Evolutionary conservation across 2,888 invertebrate species (phyloP).

Genomic region (Cephonodes hylas): DNA sequence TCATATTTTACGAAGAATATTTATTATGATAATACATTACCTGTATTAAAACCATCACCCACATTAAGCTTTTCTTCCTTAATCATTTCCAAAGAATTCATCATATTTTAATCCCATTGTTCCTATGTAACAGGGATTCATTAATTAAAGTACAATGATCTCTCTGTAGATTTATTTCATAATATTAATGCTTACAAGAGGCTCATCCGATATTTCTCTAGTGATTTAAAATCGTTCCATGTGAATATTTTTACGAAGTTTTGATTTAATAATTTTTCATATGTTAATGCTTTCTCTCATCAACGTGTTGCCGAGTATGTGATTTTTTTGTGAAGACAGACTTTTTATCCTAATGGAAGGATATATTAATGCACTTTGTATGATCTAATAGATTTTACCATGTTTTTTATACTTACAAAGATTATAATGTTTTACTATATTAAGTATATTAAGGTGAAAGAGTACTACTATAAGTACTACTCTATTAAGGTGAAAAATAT

Average conservation of each 20-base stretch:
- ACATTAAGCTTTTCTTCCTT: background rate
- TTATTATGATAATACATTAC: too few relatives aligned
- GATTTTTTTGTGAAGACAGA: too few relatives aligned
- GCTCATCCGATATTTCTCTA: background rate
- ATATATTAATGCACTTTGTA: too few relatives aligned
- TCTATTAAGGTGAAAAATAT: too few relatives aligned
- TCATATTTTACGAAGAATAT: too few relatives aligned
- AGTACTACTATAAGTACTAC: too few relatives aligned
- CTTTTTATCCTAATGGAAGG: too few relatives aligned
- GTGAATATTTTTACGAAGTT: background rate
- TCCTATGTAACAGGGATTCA: background rate
- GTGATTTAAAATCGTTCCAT: background rate
- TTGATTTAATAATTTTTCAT: background rate
- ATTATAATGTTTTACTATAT: too few relatives aligned
- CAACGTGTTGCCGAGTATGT: background rate
- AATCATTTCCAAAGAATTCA: background rate
- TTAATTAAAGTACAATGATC: background rate
- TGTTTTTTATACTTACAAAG: too few relatives aligned
- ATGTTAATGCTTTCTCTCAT: background rate
- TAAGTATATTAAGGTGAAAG: too few relatives aligned
- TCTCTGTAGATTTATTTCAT: too few relatives aligned
- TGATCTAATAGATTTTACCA: too few relatives aligned
- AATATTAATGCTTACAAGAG: background rate
- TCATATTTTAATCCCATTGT: background rate
- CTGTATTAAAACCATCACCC: background rate